Evolutionary conservation across 1,140 invertebrate species (phyloP).

Genomic region (Mizuhopecten yessoensis): DNA sequence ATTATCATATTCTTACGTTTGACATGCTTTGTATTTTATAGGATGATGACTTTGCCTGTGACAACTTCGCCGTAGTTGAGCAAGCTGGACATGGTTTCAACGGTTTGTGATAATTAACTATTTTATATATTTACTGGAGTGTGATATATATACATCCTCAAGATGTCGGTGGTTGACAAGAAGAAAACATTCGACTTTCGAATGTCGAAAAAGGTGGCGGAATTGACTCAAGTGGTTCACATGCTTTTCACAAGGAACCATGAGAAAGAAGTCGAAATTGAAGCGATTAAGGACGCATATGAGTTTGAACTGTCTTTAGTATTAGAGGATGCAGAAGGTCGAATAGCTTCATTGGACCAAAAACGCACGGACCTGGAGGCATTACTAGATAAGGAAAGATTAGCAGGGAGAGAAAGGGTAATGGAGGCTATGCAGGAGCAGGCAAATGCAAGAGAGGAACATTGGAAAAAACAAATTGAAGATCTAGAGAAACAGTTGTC

Average conservation of each 20-base stretch:
- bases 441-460: conserved; percentile 65
- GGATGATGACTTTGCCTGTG: background rate
- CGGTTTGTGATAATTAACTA: background rate
- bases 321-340: conserved; percentile 73
- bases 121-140: background rate
- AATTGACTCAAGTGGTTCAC: conserved; percentile 82
- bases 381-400: conserved; percentile 64
- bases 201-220: conserved; percentile 83
- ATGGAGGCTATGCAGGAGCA: conserved; percentile 67
- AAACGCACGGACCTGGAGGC: conserved; percentile 68
- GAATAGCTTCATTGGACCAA: conserved; percentile 69
- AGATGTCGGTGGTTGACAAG: background rate
- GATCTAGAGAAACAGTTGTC: conserved; percentile 70
- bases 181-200: conserved; percentile 81
- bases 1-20: no score
- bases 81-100: background rate
- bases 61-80: background rate
- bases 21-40: background rate
- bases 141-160: background rate
- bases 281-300: conserved; percentile 79
- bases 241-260: conserved; percentile 82
- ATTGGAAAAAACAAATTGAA: conserved; percentile 71
- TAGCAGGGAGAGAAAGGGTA: conserved; percentile 63
- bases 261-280: conserved; percentile 82
- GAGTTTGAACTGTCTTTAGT: conserved; percentile 78